These are phyloP conservation scores for Baronia brevicornis DNA, from an alignment of 2,888 invertebrate genomes.

Conservation along the genomic window DNA sequence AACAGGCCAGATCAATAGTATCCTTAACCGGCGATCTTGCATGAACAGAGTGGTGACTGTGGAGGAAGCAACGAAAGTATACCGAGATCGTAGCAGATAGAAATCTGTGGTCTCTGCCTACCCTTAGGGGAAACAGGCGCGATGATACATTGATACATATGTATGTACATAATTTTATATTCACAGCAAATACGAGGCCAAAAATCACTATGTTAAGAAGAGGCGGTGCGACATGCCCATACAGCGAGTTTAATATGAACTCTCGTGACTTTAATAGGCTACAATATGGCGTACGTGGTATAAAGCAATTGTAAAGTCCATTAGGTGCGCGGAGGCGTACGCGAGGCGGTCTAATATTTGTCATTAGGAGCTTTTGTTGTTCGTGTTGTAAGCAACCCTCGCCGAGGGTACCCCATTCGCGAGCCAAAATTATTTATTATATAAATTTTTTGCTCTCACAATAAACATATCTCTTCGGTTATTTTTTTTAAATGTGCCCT, in stretches of 20 bases:
- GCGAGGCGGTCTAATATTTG: slow-evolving; percentile 51
- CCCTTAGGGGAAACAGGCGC: no score
- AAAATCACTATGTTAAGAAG: slow-evolving; percentile 4
- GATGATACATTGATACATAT: neutral
- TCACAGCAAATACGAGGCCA: no score
- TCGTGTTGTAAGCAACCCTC: slow-evolving; percentile 41
- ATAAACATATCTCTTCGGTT: slow-evolving; percentile 43
- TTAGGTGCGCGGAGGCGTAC: slow-evolving; percentile 52
- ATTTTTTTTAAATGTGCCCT: slow-evolving; percentile 51
- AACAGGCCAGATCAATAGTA: no score
- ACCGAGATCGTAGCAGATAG: no score
- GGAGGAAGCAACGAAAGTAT: no score
- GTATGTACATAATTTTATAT: neutral
- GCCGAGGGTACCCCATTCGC: slow-evolving; percentile 40
- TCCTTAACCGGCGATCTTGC: no score
- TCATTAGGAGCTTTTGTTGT: slow-evolving; percentile 64
- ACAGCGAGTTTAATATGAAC: slow-evolving; percentile 35
- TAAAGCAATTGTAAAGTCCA: slow-evolving; percentile 62
- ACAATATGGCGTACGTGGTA: slow-evolving; percentile 37
- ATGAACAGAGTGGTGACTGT: no score
- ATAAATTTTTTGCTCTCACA: slow-evolving; percentile 48
- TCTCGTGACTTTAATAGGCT: slow-evolving; percentile 42
- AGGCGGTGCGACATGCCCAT: slow-evolving; percentile 17
- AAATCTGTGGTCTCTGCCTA: no score
- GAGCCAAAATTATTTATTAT: slow-evolving; percentile 56